A percentile compares a stretch with the other conserved stretches of the same genome.
These are phyloP conservation scores for Perognathus longimembris DNA, from an alignment of 2,113 vertebrate species.

Conservation along the genomic window DNA sequence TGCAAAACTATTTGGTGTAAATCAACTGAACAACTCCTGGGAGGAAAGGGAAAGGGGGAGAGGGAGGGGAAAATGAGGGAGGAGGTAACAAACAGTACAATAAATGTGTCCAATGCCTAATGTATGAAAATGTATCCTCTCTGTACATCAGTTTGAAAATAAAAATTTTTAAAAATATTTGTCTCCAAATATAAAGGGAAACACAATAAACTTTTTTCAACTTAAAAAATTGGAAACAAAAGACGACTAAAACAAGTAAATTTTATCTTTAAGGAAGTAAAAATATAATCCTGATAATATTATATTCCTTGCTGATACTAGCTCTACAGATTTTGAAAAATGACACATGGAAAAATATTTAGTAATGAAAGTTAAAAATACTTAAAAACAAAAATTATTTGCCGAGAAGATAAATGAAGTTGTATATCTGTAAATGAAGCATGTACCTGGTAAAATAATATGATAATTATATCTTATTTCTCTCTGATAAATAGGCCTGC, in stretches of 20 bases:
- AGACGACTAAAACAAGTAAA: neutral
- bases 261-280: constrained; percentile 54
- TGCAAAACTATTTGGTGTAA: too few species aligned
- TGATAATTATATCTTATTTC: constrained; percentile 83
- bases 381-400: constrained; percentile 73
- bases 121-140: too few species aligned
- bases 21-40: too few species aligned
- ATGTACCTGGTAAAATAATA: constrained; percentile 80
- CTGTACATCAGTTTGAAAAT: too few species aligned
- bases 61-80: too few species aligned
- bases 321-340: constrained; percentile 52
- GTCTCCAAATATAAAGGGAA: constrained; percentile 58
- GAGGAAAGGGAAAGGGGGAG: too few species aligned
- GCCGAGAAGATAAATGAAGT: constrained; percentile 55
- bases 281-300: constrained; percentile 4
- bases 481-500: constrained; percentile 81
- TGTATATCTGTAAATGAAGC: constrained; percentile 57
- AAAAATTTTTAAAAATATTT: constrained; percentile 56
- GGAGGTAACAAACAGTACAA: too few species aligned
- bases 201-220: constrained; percentile 17
- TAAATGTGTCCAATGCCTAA: too few species aligned
- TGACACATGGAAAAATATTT: constrained; percentile 63
- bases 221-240: constrained; percentile 41
- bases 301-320: constrained; percentile 38
- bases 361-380: constrained; percentile 72